These are phyloP conservation scores for Syrphus vitripennis DNA, from an alignment of 2,888 invertebrate species.

Conservation along the genomic window DNA sequence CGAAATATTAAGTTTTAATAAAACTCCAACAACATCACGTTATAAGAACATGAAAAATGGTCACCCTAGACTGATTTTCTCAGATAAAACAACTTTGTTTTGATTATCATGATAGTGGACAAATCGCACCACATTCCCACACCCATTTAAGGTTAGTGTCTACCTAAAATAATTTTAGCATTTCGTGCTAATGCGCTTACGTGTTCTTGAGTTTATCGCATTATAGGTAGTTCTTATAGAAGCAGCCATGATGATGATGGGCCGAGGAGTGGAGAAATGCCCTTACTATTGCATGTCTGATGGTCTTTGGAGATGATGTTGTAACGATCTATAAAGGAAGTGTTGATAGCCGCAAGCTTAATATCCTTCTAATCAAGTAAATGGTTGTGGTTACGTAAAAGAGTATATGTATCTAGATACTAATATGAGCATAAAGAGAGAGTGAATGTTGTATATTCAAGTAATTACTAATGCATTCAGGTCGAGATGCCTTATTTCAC, in stretches of 20 bases:
- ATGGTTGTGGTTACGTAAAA: slow-evolving; percentile 48
- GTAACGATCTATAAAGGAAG: slow-evolving; percentile 59
- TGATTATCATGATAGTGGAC: slow-evolving; percentile 26
- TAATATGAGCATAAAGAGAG: neutral
- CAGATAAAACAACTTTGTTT: neutral
- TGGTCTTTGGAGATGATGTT: slow-evolving; percentile 43
- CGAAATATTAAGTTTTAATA: too few relatives aligned
- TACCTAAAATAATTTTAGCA: slow-evolving; percentile 71
- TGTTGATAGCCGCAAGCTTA: slow-evolving; percentile 64
- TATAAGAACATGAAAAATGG: neutral
- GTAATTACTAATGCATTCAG: slow-evolving; percentile 68
- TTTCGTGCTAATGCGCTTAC: slow-evolving; percentile 77
- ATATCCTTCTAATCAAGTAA: slow-evolving; percentile 71
- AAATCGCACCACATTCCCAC: slow-evolving; percentile 2
- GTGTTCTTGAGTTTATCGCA: slow-evolving; percentile 79
- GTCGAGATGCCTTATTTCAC: slow-evolving; percentile 62
- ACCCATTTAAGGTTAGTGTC: slow-evolving; percentile 47
- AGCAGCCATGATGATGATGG: neutral
- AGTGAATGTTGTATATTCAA: slow-evolving; percentile 1
- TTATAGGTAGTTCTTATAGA: slow-evolving; percentile 74
- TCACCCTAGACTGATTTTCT: neutral
- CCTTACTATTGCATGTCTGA: slow-evolving; percentile 10
- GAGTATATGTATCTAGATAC: neutral
- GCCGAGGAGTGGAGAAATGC: neutral
- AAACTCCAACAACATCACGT: too few relatives aligned